These are phyloP conservation scores for Drosophila busckii DNA, from an alignment of 1,140 invertebrate species.

Conservation along the genomic window DNA sequence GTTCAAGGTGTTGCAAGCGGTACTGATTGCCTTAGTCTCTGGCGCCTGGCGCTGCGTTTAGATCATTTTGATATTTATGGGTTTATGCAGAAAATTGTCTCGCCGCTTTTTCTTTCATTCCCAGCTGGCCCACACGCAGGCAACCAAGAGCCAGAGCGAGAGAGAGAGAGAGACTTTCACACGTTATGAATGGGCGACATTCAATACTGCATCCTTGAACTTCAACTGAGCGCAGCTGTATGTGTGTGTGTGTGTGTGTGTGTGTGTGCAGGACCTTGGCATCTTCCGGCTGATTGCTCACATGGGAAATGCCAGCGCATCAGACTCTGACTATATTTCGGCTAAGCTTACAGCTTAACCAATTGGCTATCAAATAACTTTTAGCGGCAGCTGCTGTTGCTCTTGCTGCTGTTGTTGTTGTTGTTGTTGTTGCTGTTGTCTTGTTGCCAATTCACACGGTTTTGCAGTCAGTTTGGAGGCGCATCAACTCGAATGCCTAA, in stretches of 20 bases:
- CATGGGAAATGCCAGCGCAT: slow-evolving; percentile 51
- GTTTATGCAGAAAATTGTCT: slow-evolving; percentile 78
- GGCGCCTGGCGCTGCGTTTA: slow-evolving; percentile 62
- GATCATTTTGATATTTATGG: slow-evolving; percentile 76
- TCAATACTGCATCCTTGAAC: slow-evolving; percentile 74
- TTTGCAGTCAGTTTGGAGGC: slow-evolving; percentile 8
- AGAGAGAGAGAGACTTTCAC: slow-evolving; percentile 17
- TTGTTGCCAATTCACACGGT: slow-evolving; percentile 44
- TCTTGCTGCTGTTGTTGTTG: slow-evolving; percentile 27
- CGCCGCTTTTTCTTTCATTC: slow-evolving; percentile 24
- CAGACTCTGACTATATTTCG: slow-evolving; percentile 20
- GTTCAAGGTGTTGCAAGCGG: slow-evolving; percentile 53
- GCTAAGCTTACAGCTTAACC: slow-evolving; percentile 51
- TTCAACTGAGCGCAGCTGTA: slow-evolving; percentile 35
- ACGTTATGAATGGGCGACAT: slow-evolving; percentile 50
- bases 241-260: background rate
- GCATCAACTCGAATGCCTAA: slow-evolving; percentile 29
- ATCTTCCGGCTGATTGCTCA: slow-evolving; percentile 64
- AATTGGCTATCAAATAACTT: slow-evolving; percentile 66
- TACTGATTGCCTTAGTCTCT: background rate
- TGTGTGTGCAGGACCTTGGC: slow-evolving; percentile 12
- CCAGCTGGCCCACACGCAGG: slow-evolving; percentile 49
- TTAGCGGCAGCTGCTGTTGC: slow-evolving; percentile 42
- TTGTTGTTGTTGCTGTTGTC: slow-evolving; percentile 15
- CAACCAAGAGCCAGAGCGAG: slow-evolving; percentile 12